Evolutionary conservation across 2,113 vertebrate species (phyloP), one percentile per base, ranked within the genome.

Genomic region (Caranx ignobilis): DNA sequence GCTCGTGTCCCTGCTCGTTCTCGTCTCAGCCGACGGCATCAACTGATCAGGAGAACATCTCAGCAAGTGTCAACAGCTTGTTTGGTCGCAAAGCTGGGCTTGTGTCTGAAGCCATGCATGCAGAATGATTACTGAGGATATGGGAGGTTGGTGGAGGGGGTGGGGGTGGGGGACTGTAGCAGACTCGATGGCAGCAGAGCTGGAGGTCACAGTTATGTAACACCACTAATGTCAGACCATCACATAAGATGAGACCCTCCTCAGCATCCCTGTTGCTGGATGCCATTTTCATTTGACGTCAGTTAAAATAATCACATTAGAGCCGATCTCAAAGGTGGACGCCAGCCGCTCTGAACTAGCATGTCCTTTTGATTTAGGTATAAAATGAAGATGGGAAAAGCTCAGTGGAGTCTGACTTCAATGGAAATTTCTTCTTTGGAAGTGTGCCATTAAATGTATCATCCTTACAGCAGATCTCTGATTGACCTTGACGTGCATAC

Each of bases 121-220:
- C 75, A 89, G 77, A 91, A 89, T 81, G 77, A 88, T 82, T 87
- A 74, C 31, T 68, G 82, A 75, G 75, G 79, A 79, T 78, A 56
- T 41, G 78, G 79, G 71, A 61, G 78, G 47, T 12, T 45, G 61
- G 13, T 18, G 13, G 45, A 12, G 18, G 31, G 34, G 19, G 26
- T 0, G 50, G 50, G 2, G 12, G 12, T 21, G 4, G 37, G n/a
- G 39, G 8, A 67, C 70, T 57, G n/a, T 80, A 62, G 37, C 64
- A 60, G 72, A 79, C 74, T 83, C 34, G 67, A 79, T 56, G 37
- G 81, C 76, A 59, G 77, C 82, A 73, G 65, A 86, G 90, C 90
- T 75, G 19, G 80, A 73, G 91, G 89, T 88, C 80, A 88, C 68
- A 60, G 81, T 94, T 94, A 92, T 87, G 86, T 83, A 94, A 94